These are phyloP conservation scores for Hucho hucho DNA, from an alignment of 2,113 vertebrate genomes.

Conservation along the genomic window DNA sequence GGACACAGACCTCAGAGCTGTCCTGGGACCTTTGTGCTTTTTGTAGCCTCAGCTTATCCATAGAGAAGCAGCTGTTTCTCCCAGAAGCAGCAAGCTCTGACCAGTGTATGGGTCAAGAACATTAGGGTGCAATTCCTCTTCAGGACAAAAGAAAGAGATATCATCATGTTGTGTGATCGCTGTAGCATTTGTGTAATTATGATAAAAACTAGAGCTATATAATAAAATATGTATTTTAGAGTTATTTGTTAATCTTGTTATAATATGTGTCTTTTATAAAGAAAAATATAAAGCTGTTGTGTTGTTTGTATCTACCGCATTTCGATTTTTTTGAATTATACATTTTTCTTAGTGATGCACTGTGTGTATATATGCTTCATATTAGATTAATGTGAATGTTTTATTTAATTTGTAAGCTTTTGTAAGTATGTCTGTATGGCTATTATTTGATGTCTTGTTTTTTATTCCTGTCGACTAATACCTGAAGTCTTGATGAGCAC, in stretches of 20 bases:
- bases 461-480: not conserved
- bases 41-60: slow-evolving; percentile 53
- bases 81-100: not conserved
- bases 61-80: not conserved
- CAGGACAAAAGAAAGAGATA: not conserved
- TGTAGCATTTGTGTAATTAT: not conserved
- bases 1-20: not conserved
- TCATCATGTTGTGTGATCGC: not conserved
- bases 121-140: not conserved
- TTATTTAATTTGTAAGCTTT: not conserved
- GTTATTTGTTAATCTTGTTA: not conserved
- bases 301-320: not conserved
- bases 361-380: not conserved
- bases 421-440: not conserved
- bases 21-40: slow-evolving; percentile 70
- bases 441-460: not conserved
- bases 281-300: not conserved
- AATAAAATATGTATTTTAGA: not conserved
- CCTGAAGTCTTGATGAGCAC: not conserved
- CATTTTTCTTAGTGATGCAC: not conserved
- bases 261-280: slow-evolving; percentile 6
- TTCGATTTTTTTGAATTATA: not conserved
- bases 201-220: not conserved
- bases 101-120: not conserved
- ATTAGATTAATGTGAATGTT: too few species aligned